Evolutionary conservation across 2,797 vertebrate genomes (phyloP).

Genomic region (Gymnoscopelus braueri): DNA sequence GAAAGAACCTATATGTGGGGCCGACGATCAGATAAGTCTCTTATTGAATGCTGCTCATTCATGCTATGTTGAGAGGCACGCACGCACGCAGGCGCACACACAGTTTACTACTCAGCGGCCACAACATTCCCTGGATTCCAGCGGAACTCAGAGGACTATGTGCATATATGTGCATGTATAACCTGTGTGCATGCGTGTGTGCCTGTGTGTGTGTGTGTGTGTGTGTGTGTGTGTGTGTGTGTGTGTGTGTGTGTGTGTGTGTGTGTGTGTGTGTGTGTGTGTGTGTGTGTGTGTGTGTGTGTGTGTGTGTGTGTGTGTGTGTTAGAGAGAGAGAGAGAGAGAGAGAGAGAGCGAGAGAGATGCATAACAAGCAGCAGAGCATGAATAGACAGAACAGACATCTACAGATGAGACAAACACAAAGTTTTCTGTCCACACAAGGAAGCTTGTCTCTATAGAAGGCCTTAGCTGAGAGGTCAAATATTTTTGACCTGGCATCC

Average conservation of each 20-base stretch:
- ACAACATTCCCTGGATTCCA: conserved; percentile 72
- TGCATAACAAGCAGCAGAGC: too few species aligned
- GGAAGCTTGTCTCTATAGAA: too few species aligned
- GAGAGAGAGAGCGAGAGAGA: too few species aligned
- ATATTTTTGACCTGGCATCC: too few species aligned
- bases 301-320: background rate
- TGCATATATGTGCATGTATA: background rate
- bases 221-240: background rate
- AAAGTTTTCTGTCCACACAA: too few species aligned
- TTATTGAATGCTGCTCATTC: conserved; percentile 60
- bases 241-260: background rate
- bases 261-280: conserved; percentile 1
- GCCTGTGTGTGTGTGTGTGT: background rate
- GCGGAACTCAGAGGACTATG: conserved; percentile 46
- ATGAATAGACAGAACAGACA: too few species aligned
- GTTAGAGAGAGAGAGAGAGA: background rate
- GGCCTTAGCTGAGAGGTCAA: too few species aligned
- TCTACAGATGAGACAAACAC: too few species aligned
- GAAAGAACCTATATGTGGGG: conserved; percentile 49
- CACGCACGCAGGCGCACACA: conserved; percentile 27
- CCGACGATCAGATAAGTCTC: conserved; percentile 56
- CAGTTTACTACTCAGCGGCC: conserved; percentile 44
- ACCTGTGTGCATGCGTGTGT: background rate
- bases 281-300: background rate
- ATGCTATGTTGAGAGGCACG: conserved; percentile 44